Conservation (phyloP, 1,140 invertebrate genomes). For the Tribolium castaneum region DNA sequence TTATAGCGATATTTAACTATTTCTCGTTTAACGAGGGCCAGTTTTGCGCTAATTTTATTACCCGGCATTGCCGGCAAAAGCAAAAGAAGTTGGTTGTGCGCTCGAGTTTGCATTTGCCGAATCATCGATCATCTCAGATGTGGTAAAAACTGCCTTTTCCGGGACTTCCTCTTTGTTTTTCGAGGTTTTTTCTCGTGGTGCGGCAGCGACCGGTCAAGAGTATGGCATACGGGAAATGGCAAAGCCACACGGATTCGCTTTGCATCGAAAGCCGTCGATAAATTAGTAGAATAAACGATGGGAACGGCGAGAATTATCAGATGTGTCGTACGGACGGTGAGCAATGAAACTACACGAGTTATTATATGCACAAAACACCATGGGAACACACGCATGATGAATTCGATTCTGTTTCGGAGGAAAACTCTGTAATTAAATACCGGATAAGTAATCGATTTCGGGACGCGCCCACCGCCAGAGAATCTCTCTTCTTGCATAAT, state of each 20-base stretch:
- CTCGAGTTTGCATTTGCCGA: background rate
- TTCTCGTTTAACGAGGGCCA: background rate
- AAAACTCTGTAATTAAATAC: background rate
- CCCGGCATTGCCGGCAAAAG: background rate
- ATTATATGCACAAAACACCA: background rate
- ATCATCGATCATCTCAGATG: background rate
- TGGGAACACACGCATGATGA: background rate
- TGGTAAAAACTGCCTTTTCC: background rate
- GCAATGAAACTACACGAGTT: background rate
- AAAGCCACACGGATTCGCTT: background rate
- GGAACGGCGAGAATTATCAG: slow-evolving; percentile 19
- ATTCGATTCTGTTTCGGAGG: background rate
- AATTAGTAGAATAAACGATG: slow-evolving; percentile 21
- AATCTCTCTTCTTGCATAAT: background rate
- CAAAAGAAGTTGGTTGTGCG: background rate
- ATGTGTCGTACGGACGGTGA: slow-evolving; percentile 4
- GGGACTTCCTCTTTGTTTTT: slow-evolving; percentile 1
- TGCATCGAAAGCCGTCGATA: slow-evolving; percentile 26
- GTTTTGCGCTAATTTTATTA: background rate
- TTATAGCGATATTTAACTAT: slow-evolving; percentile 4
- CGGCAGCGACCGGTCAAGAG: slow-evolving; percentile 21
- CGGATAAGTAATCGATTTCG: slow-evolving; percentile 3
- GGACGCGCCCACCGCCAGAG: background rate
- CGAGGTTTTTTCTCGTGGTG: background rate
- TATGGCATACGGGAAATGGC: slow-evolving; percentile 15